Evolutionary conservation across 2,113 vertebrate genomes (phyloP).

Genomic region (Stegostoma tigrinum): DNA sequence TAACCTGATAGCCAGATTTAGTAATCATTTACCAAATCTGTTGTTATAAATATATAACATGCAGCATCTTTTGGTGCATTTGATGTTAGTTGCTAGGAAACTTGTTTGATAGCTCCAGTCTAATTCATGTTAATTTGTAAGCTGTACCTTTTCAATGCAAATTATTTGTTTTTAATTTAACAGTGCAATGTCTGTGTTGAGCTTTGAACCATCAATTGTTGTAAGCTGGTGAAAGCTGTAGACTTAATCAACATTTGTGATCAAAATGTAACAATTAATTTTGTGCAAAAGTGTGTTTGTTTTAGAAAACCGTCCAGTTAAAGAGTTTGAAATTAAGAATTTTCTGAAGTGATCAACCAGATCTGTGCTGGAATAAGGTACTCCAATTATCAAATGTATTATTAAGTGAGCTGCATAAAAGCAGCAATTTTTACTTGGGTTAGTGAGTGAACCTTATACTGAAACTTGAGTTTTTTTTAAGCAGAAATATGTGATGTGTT

Average conservation of each 20-base stretch:
- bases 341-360: no score
- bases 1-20: not conserved
- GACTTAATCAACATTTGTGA: not conserved
- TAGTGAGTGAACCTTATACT: not conserved
- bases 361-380: not conserved
- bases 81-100: conserved; percentile 27
- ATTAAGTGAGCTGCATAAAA: not conserved
- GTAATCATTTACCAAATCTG: not conserved
- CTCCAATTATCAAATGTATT: not conserved
- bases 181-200: no score
- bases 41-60: not conserved
- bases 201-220: not conserved
- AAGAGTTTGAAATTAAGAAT: not conserved
- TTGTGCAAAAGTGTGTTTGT: not conserved
- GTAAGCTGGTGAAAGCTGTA: not conserved
- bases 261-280: not conserved
- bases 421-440: not conserved
- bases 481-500: not conserved
- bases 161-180: conserved; percentile 33
- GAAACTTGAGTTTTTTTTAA: not conserved
- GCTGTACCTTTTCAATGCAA: not conserved
- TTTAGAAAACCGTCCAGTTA: not conserved
- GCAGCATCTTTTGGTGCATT: not conserved
- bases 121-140: not conserved
- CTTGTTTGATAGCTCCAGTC: not conserved